These are phyloP conservation scores for Sylvia atricapilla DNA, from an alignment of 2,113 vertebrate genomes.

Conservation along the genomic window DNA sequence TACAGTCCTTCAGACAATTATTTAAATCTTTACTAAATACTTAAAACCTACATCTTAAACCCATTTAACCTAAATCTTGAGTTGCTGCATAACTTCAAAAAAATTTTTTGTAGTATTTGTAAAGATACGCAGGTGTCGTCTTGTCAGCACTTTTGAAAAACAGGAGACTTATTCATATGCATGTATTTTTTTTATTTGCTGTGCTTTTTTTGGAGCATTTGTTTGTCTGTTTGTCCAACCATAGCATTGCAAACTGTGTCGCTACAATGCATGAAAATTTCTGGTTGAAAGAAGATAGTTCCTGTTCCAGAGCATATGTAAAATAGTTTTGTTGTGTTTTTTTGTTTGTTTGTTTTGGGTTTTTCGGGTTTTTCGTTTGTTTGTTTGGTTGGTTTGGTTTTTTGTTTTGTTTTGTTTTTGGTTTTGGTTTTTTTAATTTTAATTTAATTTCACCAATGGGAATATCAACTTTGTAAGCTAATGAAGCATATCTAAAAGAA, in stretches of 20 bases:
- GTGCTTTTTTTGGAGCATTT: fast-evolving
- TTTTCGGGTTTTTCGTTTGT: too few relatives aligned
- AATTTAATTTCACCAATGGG: background rate
- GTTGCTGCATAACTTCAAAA: background rate
- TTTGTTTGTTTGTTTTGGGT: too few relatives aligned
- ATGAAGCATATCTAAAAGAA: background rate
- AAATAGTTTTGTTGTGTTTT: background rate
- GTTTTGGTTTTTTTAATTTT: too few relatives aligned
- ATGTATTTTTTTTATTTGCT: background rate
- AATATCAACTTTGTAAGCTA: background rate
- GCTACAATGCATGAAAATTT: background rate
- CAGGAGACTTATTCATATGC: background rate
- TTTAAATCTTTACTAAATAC: background rate
- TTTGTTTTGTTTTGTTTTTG: too few relatives aligned
- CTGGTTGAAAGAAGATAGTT: background rate
- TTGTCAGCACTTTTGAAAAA: background rate
- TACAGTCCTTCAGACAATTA: background rate
- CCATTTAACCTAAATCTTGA: background rate
- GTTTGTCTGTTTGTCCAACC: background rate
- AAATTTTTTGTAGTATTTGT: background rate
- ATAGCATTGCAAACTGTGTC: background rate
- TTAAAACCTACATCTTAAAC: background rate
- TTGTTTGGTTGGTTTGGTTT: too few relatives aligned
- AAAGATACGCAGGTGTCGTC: background rate
- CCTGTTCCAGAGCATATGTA: background rate